These are phyloP conservation scores for Xylota sylvarum DNA, from an alignment of 2,888 invertebrate genomes.

Conservation along the genomic window DNA sequence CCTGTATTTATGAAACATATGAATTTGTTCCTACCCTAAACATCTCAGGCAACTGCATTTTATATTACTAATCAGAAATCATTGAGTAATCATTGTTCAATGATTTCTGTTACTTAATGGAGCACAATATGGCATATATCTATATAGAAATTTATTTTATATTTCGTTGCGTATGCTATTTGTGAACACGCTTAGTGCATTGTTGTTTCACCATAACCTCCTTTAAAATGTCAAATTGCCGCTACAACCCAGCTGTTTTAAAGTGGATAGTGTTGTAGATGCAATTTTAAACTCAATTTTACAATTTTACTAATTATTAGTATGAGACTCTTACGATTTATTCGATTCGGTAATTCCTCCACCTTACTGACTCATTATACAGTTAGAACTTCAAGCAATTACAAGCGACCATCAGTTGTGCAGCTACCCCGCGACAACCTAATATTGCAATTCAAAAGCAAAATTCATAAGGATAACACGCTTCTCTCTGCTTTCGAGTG, in stretches of 20 bases:
- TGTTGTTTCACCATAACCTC: slow-evolving; percentile 1
- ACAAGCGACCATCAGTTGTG: slow-evolving; percentile 78
- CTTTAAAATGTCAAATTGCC: background rate
- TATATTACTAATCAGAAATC: too few species aligned
- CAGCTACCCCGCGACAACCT: slow-evolving; percentile 75
- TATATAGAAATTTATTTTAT: too few species aligned
- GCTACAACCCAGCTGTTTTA: background rate
- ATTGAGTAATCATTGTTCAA: too few species aligned
- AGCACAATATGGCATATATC: too few species aligned
- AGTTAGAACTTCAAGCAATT: slow-evolving; percentile 76
- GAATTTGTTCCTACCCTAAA: too few species aligned
- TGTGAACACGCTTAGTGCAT: background rate
- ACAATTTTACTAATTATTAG: background rate
- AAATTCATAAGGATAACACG: slow-evolving; percentile 73
- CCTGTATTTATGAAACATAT: too few species aligned
- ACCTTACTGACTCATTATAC: background rate
- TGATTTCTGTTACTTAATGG: too few species aligned
- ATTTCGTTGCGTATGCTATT: too few species aligned
- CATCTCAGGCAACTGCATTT: too few species aligned
- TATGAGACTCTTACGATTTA: background rate
- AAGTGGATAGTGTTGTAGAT: background rate
- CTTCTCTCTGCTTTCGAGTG: slow-evolving; percentile 79
- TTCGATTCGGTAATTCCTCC: background rate
- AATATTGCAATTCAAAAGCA: slow-evolving; percentile 78
- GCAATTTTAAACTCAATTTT: background rate